Conservation (phyloP, 2,888 invertebrate species). For the Argyresthia albistria region DNA sequence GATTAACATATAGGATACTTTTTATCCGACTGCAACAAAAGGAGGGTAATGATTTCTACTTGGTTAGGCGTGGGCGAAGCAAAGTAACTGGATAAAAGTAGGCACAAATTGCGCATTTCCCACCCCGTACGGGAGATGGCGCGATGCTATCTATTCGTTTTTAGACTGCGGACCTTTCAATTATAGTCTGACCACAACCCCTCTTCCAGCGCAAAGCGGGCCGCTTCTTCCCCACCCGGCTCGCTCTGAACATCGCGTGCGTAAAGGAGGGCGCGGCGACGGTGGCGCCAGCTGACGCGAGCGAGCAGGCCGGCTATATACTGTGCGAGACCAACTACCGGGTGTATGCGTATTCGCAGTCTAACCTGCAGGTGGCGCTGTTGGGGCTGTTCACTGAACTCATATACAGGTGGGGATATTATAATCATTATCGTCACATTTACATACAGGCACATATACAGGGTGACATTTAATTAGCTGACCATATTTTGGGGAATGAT, state of each 20-base stretch:
- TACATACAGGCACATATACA: too few relatives aligned
- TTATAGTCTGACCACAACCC: too few relatives aligned
- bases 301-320: slow-evolving; percentile 80
- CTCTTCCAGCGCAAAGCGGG: slow-evolving; percentile 84
- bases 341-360: slow-evolving; percentile 96
- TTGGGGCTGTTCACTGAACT: slow-evolving; percentile 94
- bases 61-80: too few relatives aligned
- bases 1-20: too few relatives aligned
- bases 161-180: background rate
- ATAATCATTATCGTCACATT: background rate
- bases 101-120: too few relatives aligned
- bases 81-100: too few relatives aligned
- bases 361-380: slow-evolving; percentile 92
- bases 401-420: slow-evolving; percentile 79
- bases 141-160: background rate
- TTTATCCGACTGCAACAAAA: too few relatives aligned
- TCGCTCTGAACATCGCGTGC: slow-evolving; percentile 88
- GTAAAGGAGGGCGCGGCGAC: slow-evolving; percentile 62
- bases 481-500: too few relatives aligned
- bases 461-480: too few relatives aligned
- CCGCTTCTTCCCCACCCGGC: slow-evolving; percentile 94
- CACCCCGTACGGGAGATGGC: too few relatives aligned
- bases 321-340: slow-evolving; percentile 96
- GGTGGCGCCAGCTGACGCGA: slow-evolving; percentile 57
- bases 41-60: too few relatives aligned